Conservation (phyloP, 2,888 invertebrate genomes). For the Andrena minutula region DNA sequence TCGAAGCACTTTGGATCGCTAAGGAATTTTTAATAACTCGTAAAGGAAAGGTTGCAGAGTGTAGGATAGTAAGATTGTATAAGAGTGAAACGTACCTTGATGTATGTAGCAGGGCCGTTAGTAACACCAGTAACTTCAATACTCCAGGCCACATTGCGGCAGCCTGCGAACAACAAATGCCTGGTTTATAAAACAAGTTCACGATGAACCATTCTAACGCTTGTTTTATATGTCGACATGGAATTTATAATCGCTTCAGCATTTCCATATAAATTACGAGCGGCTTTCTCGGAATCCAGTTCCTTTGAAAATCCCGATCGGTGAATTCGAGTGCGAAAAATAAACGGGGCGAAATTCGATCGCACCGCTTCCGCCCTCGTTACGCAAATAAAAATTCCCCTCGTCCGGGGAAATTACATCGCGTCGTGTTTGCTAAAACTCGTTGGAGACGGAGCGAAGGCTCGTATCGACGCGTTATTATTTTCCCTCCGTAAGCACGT, state of each 20-base stretch:
- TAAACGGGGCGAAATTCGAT: neutral
- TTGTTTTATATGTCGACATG: neutral
- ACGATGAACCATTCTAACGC: neutral
- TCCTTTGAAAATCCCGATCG: neutral
- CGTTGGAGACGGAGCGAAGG: neutral
- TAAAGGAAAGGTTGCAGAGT: too few species aligned
- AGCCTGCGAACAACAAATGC: slow-evolving; percentile 81
- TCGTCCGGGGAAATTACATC: slow-evolving; percentile 2
- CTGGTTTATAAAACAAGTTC: neutral
- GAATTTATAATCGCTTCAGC: neutral
- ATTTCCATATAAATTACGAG: neutral
- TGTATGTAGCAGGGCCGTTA: slow-evolving; percentile 82
- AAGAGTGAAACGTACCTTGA: slow-evolving; percentile 78
- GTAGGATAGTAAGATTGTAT: neutral
- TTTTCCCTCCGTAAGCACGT: neutral
- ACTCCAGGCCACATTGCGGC: slow-evolving; percentile 85
- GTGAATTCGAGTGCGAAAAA: neutral
- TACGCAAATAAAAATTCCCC: neutral
- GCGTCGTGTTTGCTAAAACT: neutral
- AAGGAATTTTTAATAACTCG: too few species aligned
- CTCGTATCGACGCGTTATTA: slow-evolving; percentile 1
- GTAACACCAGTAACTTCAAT: slow-evolving; percentile 83
- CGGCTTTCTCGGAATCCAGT: neutral
- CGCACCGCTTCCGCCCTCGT: neutral
- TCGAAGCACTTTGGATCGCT: too few species aligned